Evolutionary conservation across 2,888 invertebrate species (phyloP).

Genomic region (Chorisops tibialis): DNA sequence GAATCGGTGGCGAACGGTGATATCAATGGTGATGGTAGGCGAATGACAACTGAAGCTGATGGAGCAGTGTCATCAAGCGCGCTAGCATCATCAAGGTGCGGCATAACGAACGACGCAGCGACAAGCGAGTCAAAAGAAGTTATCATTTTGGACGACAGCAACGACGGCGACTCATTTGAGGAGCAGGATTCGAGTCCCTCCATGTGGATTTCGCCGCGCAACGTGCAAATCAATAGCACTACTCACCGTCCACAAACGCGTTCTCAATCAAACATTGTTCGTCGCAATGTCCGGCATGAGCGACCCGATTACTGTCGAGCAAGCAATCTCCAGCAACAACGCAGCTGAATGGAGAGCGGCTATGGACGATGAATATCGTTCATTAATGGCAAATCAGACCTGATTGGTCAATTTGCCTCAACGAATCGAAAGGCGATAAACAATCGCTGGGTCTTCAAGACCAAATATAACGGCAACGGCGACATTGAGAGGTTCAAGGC

Average conservation of each 20-base stretch:
- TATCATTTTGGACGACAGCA: background rate
- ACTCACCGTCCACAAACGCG: background rate
- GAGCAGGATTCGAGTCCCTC: background rate
- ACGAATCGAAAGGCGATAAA: background rate
- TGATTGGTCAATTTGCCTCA: constrained; percentile 19
- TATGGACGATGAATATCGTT: constrained; percentile 34
- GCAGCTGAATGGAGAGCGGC: constrained; percentile 29
- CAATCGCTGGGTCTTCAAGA: constrained; percentile 27
- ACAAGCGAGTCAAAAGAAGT: background rate
- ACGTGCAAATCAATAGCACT: background rate
- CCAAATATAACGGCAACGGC: constrained; percentile 19
- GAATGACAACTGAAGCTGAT: background rate
- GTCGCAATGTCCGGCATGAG: constrained; percentile 5
- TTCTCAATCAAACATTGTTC: constrained; percentile 5
- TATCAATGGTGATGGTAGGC: too few species aligned
- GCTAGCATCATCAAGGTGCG: background rate
- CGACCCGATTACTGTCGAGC: constrained; percentile 6
- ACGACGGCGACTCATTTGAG: background rate
- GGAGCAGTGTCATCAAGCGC: too few species aligned
- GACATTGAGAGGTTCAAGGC: constrained; percentile 25
- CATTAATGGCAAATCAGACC: constrained; percentile 35
- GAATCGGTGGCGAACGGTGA: background rate
- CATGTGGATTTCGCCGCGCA: constrained; percentile 1
- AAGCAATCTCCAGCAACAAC: background rate
- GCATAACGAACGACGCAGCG: constrained; percentile 1